Base-by-base conservation (phyloP, 2,113 vertebrate species). In the Engraulis encrasicolus region DNA sequence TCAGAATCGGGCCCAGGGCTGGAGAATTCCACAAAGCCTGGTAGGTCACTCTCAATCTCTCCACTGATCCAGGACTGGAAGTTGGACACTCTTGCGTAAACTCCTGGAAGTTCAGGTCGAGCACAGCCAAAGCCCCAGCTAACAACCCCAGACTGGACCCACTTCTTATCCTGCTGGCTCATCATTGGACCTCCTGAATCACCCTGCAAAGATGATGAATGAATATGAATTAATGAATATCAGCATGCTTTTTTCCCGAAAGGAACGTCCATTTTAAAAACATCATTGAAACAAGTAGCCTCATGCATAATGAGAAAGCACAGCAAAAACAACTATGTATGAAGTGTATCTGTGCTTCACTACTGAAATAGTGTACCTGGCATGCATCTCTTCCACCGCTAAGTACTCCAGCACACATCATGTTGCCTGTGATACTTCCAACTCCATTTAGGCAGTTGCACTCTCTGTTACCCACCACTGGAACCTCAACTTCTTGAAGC, bases 101-200 rank as follows among this genome's bases (percentile, higher is more conserved):
- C 94, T 81, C 96, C 95, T 50, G 96, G 96, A 81, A 95, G 95
- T 78, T 95, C 94, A 81, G 93, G 93, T 87, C 91, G 92, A 78
- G 91, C 94, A 86, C 96, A 95, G 83, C 95, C 91, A 0, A 93
- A 90, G 85, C 95, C 96, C 93, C 94, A 96, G 91, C 93, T 96
- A 77, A 96, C 95, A 77, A 95, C 92, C 83, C 95, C 96, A 71
- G 91, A 92, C 79, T 96, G 95, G 85, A 96, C 92, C 95, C 95
- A 96, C 9, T 38, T 23, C 87, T 87, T 93, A 85, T 91, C 89
- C 86, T 95, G 91, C 85, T 81, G 90, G 87, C 89, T 91, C 87
- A 96, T 95, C 81, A 97, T 79, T 31, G 95, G 95, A 81, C 96
- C 95, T 19, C 96, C 95, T 37, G 95, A 96, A 23, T 97, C 95